A percentile compares a stretch with the other conserved stretches of the same genome.
Evolutionary conservation across 2,888 invertebrate species (phyloP).

Genomic region (Orchestes rusci): DNA sequence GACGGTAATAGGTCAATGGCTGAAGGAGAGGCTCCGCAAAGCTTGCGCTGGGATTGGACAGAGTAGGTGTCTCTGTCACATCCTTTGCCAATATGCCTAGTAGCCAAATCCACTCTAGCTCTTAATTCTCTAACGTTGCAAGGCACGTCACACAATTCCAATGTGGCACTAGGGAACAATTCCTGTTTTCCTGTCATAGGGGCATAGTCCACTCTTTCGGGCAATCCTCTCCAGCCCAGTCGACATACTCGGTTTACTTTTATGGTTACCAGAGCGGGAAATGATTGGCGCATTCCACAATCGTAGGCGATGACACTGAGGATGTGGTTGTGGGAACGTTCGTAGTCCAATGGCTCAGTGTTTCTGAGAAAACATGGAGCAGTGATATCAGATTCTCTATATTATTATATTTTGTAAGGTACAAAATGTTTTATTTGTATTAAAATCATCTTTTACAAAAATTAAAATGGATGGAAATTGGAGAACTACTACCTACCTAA

Average conservation of each 20-base stretch:
- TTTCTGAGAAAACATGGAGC: constrained; percentile 51
- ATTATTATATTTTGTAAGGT: no score
- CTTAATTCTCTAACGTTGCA: constrained; percentile 50
- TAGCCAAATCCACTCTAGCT: constrained; percentile 44
- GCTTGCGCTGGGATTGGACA: constrained; percentile 73
- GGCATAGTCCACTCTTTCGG: constrained; percentile 79
- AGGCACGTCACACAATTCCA: constrained; percentile 58
- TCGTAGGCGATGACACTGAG: constrained; percentile 95
- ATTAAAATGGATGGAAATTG: no score
- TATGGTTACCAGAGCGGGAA: constrained; percentile 93
- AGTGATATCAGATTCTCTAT: no score
- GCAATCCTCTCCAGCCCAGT: constrained; percentile 55
- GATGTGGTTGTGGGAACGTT: constrained; percentile 91
- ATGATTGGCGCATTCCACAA: constrained; percentile 91
- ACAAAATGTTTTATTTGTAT: no score
- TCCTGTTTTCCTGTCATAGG: constrained; percentile 75
- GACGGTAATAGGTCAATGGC: constrained; percentile 78
- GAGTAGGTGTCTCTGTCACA: constrained; percentile 94
- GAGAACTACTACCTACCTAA: no score
- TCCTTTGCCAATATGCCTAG: constrained; percentile 85
- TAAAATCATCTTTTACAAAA: no score
- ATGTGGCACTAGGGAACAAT: constrained; percentile 68
- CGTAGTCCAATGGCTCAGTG: constrained; percentile 88
- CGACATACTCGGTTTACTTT: constrained; percentile 51
- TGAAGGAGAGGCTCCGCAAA: constrained; percentile 78